Base-by-base conservation (phyloP, 2,797 vertebrate genomes). In the Hydrophis major region DNA sequence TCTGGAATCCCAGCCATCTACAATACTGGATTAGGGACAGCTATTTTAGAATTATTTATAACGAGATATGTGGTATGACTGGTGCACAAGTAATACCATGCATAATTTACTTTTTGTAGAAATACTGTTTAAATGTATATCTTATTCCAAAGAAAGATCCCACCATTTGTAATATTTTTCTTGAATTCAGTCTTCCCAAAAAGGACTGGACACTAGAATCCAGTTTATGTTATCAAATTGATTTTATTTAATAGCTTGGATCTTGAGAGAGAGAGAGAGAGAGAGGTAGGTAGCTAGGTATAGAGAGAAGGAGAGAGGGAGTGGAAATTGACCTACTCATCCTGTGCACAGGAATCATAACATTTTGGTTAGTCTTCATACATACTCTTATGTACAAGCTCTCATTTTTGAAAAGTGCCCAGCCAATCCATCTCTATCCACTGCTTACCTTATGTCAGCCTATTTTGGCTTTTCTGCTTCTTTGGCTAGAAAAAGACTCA, bases 401-500 rank as follows among this genome's bases (percentile, higher is more conserved):
- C 27, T 56, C 53, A 4, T 56, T 87, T 87, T 55, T 88, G 13
- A 50, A 88, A 90, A 47, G 55, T 18, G 4, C 6, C 1, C 7
- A 3, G 20, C 63, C 63, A 12, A 42, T 10, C 37, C 7, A n/a
- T n/a, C 78, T 55, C 53, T n/a, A 87, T 50, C 0, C 8, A 0
- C 0, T 0, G 0, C 4, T 0, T 25, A 18, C 8, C 42, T 0
- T 0, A 83, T 13, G 7, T 47, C 59, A 32, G 53, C 32, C 22
- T 78, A 18, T 37, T 93, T 2, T 63, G 0, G 28, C 0, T 1
- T 20, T 6, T 78, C 0, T 0, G 56, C 56, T 83, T 61, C 11
- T 28, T 47, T 0, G 0, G 53, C 47, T n/a, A 87, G 47, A 92
- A 8, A 94, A 89, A 60, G 53, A 91, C 28, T 89, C 47, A 4